Evolutionary conservation across 2,113 vertebrate genomes (phyloP), one percentile per base, ranked within the genome.

Genomic region (Corythoichthys haematopterus): DNA sequence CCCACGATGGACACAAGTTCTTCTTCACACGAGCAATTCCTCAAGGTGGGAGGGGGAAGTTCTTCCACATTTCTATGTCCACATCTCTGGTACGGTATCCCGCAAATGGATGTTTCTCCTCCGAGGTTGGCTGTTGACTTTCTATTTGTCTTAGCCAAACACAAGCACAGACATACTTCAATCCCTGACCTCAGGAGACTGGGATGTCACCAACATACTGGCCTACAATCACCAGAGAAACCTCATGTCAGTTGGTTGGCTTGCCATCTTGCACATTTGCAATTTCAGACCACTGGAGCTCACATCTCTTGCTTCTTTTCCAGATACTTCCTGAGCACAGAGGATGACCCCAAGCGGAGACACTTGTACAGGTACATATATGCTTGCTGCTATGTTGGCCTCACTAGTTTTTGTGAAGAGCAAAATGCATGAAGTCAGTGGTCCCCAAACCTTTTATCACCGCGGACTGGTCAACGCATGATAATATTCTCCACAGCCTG

Each of bases 261-360:
- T 6, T 28, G 52, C 40, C n/a, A 1, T 6, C 38, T 2, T 6
- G 33, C 43, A 51, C 4, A 33, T 52, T 64, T 65, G 50, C n/a
- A 33, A n/a, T 16, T 16, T 6, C 5, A 13, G 10, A 20, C 14
- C 11, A 10, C 11, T 15, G 3, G 14, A 56, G 43, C 15, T 43
- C 10, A 37, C 10, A 53, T 5, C 0, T 0, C 8, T 4, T 13
- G 38, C 1, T 38, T 62, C n/a, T 45, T 85, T 81, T 68, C 65
- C 78, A 99, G 97, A 83, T 98, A 99, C 76, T 99, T 99, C 75
- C 90, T 97, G 81, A 98, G 97, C 91, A 98, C 96, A 1, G 97
- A 99, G 79, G 96, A 98, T 53, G 84, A 93, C 58, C 94, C 96
- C 0, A 93, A 92, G 55, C 91, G 94, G 16, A 82, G 96, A 3